phyloP scores from a whole-genome alignment of 2,113 vertebrate genomes.

The Tetrax tetrax region DNA sequence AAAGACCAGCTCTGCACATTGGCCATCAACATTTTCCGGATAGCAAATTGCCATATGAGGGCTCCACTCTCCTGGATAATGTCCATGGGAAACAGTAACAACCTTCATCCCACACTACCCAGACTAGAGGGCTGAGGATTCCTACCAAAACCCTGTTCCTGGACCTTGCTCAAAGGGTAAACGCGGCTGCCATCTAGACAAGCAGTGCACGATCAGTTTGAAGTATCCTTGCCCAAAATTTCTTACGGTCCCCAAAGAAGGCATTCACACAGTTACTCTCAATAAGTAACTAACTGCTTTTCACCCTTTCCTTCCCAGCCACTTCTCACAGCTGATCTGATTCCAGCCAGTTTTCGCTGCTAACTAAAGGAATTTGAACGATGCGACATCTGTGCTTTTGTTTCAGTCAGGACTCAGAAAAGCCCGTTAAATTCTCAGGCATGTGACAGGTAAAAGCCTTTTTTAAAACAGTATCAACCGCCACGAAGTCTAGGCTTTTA shows the following conservation, averaged over 20 bases:
- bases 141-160: background rate
- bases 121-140: background rate
- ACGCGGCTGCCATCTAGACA: rapidly evolving
- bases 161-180: background rate
- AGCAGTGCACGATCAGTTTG: rapidly evolving
- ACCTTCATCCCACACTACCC: background rate
- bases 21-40: background rate
- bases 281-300: background rate
- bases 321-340: background rate
- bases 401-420: constrained; percentile 10
- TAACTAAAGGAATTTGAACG: background rate
- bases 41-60: rapidly evolving
- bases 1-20: background rate
- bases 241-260: background rate
- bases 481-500: background rate
- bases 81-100: background rate
- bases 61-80: background rate
- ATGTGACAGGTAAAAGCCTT: constrained; percentile 20
- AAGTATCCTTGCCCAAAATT: background rate
- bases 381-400: background rate
- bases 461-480: constrained; percentile 12
- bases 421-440: background rate
- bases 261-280: background rate
- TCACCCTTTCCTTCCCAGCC: background rate
- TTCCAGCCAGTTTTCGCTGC: background rate